Evolutionary conservation across 2,113 vertebrate genomes (phyloP).

Genomic region (Heterochromis multidens): DNA sequence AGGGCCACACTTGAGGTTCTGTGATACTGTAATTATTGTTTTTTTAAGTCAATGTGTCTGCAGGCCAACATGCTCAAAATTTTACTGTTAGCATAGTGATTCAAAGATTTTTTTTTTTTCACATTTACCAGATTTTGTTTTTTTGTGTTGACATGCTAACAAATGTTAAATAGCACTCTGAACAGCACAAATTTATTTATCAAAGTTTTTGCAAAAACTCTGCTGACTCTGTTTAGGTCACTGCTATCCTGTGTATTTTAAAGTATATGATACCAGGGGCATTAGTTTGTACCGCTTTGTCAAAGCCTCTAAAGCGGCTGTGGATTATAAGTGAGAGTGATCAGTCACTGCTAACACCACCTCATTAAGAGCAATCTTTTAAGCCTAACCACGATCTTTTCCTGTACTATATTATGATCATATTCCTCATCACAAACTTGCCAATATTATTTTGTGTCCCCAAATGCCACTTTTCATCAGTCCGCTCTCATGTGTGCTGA

Average conservation of each 20-base stretch:
- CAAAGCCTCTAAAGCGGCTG: too few species aligned
- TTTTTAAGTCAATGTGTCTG: too few species aligned
- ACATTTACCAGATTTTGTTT: too few species aligned
- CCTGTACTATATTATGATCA: background rate
- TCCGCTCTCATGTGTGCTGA: background rate
- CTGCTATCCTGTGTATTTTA: background rate
- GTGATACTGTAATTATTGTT: too few species aligned
- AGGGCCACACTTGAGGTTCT: too few species aligned
- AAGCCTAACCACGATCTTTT: background rate
- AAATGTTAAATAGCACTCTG: too few species aligned
- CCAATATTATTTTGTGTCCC: background rate
- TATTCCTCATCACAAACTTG: background rate
- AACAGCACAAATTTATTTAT: background rate
- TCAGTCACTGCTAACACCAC: background rate
- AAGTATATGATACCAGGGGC: background rate
- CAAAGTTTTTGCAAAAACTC: background rate
- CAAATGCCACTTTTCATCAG: background rate
- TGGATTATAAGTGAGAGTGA: too few species aligned
- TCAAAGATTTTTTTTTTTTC: too few species aligned
- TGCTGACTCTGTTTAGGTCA: background rate
- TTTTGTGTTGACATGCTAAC: too few species aligned
- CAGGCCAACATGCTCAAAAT: too few species aligned
- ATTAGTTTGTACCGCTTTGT: background rate
- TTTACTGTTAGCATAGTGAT: too few species aligned
- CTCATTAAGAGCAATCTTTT: background rate